phyloP scores from a whole-genome alignment of 2,113 vertebrate species.

The Anoura caudifer region DNA sequence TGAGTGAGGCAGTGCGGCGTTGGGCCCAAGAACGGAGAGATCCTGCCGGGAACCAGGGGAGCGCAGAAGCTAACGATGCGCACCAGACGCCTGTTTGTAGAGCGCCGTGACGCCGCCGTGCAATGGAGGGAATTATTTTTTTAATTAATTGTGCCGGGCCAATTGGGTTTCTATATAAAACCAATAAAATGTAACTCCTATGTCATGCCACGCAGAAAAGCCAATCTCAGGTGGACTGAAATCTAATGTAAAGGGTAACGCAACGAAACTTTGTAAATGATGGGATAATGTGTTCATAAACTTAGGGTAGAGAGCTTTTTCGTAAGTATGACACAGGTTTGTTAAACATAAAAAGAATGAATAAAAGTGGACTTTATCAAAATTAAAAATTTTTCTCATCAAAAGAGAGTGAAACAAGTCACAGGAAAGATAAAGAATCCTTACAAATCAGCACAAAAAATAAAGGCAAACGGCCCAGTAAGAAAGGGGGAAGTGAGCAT shows the following conservation, averaged over 20 bases:
- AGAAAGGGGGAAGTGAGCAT: neutral
- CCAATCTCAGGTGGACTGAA: neutral
- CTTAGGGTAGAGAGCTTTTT: neutral
- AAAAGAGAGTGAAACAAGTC: neutral
- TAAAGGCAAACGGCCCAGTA: neutral
- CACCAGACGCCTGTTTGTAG: too few relatives aligned
- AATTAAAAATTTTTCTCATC: neutral
- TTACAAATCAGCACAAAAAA: neutral
- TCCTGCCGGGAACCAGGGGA: rapidly evolving
- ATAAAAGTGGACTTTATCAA: neutral
- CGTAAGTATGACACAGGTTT: neutral
- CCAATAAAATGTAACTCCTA: neutral
- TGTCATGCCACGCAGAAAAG: neutral
- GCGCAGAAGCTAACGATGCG: neutral
- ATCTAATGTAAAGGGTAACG: neutral
- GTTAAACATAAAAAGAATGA: neutral
- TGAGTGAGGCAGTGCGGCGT: too few relatives aligned
- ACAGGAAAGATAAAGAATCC: neutral
- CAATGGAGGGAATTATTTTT: neutral
- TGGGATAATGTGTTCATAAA: neutral
- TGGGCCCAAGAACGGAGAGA: neutral
- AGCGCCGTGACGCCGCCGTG: neutral
- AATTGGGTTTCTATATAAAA: neutral
- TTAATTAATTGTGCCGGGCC: neutral
- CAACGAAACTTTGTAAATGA: neutral